These are phyloP conservation scores for Crossocerus cetratus DNA, from an alignment of 2,888 invertebrate genomes.

Conservation along the genomic window DNA sequence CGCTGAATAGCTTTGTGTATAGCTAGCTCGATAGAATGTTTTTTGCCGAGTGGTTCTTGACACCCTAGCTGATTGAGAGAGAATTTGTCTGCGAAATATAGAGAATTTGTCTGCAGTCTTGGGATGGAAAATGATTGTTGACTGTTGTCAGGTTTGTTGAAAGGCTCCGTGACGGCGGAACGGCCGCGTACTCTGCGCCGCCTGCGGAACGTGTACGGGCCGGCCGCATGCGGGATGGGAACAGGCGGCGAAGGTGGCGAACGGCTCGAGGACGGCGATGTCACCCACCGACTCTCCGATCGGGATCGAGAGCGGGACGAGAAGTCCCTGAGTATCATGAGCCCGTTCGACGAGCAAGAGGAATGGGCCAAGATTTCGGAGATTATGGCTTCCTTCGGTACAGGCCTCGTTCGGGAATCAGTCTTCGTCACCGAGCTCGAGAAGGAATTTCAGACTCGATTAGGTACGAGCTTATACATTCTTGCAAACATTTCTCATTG, in stretches of 20 bases:
- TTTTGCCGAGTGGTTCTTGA: no score
- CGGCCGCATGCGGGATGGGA: slow-evolving; percentile 72
- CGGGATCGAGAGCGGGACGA: slow-evolving; percentile 74
- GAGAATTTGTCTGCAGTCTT: no score
- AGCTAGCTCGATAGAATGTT: no score
- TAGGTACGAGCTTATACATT: slow-evolving; percentile 77
- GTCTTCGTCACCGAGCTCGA: slow-evolving; percentile 88
- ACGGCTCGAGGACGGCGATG: slow-evolving; percentile 72
- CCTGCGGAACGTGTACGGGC: slow-evolving; percentile 85
- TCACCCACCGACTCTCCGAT: slow-evolving; percentile 70
- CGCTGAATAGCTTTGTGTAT: no score
- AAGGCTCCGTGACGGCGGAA: slow-evolving; percentile 88
- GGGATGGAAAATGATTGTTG: not conserved
- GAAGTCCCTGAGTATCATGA: slow-evolving; percentile 82
- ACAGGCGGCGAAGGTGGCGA: slow-evolving; percentile 74
- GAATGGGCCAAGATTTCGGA: slow-evolving; percentile 98
- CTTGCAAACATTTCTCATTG: not conserved
- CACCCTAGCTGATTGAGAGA: no score
- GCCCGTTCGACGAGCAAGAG: slow-evolving; percentile 95
- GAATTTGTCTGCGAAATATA: no score
- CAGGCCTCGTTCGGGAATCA: slow-evolving; percentile 87
- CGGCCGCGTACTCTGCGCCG: slow-evolving; percentile 87
- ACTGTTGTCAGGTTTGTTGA: slow-evolving; percentile 84
- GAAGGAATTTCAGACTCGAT: slow-evolving; percentile 86
- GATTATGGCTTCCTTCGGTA: slow-evolving; percentile 96